Base-by-base conservation (phyloP, 2,888 invertebrate species). In the Eilema caniola region DNA sequence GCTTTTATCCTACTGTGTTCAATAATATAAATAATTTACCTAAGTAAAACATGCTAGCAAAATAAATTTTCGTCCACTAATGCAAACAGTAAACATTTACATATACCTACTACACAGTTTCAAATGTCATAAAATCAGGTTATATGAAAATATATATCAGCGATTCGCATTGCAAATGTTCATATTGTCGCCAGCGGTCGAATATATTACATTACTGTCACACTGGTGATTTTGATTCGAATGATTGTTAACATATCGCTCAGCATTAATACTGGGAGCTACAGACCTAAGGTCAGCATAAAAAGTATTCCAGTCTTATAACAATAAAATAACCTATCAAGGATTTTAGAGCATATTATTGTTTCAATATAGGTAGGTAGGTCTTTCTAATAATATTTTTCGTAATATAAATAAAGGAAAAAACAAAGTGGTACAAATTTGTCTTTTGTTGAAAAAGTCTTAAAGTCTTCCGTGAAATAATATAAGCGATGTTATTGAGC, bases 111-210 rank as follows among this genome's bases (percentile, higher is more conserved):
- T 53, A 53, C n/a, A n/a, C n/a, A n/a, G 53, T 53, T 53, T 53
- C 20, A 53, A 53, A 47, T 47, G 47, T 20, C 47, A 47, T 47
- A 47, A 47, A 47, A 47, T 47, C 47, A 53, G 53, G 41, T 57
- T 57, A 12, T 3, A 23, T 24, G 56, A 59, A 23, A 41, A 64
- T 63, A 14, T 62, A 59, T 23, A 37, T 37, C 33, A 37, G 37
- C 41, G 74, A 23, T 67, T 80, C 79, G 79, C 80, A 72, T 68
- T 70, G 77, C 79, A 77, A 76, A 77, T 66, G 76, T 71, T 78
- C 66, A 79, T 80, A 80, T 77, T n/a, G n/a, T 73, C 78, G 80
- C 81, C 37, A 77, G 77, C 73, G 67, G 72, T 68, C 62, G 25
- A 63, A 72, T 81, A 56, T 61, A 72, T 68, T 64, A 61, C 53